These are phyloP conservation scores for Hylyphantes graminicola DNA, from an alignment of 1,140 invertebrate genomes.

Conservation along the genomic window DNA sequence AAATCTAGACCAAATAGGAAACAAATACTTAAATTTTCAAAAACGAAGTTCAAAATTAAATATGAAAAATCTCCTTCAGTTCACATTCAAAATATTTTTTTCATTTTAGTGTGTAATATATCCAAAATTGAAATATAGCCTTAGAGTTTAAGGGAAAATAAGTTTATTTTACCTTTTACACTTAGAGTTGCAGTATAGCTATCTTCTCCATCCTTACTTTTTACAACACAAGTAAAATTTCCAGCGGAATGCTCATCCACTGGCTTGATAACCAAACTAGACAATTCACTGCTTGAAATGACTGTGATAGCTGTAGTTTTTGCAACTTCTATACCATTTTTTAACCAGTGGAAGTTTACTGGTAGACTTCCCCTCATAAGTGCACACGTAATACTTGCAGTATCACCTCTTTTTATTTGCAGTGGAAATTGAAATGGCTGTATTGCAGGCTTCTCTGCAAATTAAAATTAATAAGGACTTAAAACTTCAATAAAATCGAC, in stretches of 20 bases:
- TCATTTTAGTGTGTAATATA: no score
- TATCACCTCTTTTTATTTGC: slow-evolving; percentile 48
- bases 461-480: neutral
- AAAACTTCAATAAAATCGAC: neutral
- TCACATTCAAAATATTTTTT: no score
- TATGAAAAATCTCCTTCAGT: no score
- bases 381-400: slow-evolving; percentile 19
- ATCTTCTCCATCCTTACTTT: neutral
- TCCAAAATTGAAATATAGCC: no score
- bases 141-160: no score
- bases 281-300: slow-evolving; percentile 7
- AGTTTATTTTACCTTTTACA: slow-evolving; percentile 23
- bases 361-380: slow-evolving; percentile 16
- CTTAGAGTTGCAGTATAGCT: neutral
- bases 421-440: slow-evolving; percentile 51
- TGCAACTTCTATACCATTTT: neutral
- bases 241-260: slow-evolving; percentile 13
- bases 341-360: slow-evolving; percentile 30
- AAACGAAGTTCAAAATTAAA: no score
- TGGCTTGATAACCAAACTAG: slow-evolving; percentile 21
- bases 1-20: no score
- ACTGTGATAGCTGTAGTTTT: neutral
- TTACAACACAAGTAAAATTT: slow-evolving; percentile 43
- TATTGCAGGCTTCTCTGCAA: slow-evolving; percentile 47
- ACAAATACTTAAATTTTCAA: no score